Conservation (phyloP, 2,888 invertebrate genomes). For the Phorcus lineatus region DNA sequence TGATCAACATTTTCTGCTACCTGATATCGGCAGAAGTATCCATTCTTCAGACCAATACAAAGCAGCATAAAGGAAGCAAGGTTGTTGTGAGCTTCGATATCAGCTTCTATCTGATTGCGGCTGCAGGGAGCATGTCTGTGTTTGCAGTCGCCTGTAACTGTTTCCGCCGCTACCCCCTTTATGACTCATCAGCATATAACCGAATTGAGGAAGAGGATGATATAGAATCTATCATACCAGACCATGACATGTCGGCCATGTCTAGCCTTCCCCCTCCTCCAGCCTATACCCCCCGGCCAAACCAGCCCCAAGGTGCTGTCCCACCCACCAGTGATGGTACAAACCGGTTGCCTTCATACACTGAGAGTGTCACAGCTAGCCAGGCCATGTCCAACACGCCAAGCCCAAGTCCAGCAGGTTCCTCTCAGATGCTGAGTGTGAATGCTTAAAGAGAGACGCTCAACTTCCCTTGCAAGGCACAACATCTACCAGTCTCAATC, state of each 20-base stretch:
- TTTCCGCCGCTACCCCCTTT: conserved; percentile 77
- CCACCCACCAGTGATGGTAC: neutral
- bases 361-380: too few species aligned
- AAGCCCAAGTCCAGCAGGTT: too few species aligned
- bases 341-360: too few species aligned
- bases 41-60: conserved; percentile 78
- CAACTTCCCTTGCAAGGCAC: too few species aligned
- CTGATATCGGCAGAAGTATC: conserved; percentile 82
- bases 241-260: conserved; percentile 50
- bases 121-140: conserved; percentile 81
- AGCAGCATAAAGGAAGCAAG: conserved; percentile 75
- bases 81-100: conserved; percentile 74
- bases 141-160: conserved; percentile 84
- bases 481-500: too few species aligned
- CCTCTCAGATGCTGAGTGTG: too few species aligned
- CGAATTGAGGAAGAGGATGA: conserved; percentile 68
- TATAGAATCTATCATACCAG: conserved; percentile 50
- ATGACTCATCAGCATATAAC: conserved; percentile 56
- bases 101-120: conserved; percentile 75
- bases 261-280: conserved; percentile 41
- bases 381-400: too few species aligned
- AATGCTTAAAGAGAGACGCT: too few species aligned
- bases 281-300: neutral
- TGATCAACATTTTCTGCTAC: conserved; percentile 84
- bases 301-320: neutral